A percentile compares a stretch with the other conserved stretches of the same genome.
Conservation (phyloP, 2,113 vertebrate species). For the Desmodus rotundus region DNA sequence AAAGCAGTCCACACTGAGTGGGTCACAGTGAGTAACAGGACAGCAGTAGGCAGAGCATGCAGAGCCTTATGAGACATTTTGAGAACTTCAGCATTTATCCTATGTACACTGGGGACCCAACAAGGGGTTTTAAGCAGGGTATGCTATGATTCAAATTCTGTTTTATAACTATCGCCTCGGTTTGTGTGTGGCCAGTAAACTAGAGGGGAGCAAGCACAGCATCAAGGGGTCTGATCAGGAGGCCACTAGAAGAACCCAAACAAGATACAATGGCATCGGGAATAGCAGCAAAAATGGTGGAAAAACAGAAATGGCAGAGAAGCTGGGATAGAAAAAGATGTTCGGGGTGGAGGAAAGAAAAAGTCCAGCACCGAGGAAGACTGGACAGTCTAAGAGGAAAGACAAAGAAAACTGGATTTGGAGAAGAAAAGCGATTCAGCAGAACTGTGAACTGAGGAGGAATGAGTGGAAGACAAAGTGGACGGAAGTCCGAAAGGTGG, state of each 20-base stretch:
- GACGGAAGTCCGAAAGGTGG: background rate
- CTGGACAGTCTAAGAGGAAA: background rate
- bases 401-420: background rate
- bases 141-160: background rate
- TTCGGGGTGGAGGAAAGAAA: background rate
- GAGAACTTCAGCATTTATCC: background rate
- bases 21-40: background rate
- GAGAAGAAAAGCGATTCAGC: background rate
- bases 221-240: background rate
- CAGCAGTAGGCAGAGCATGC: background rate
- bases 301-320: background rate
- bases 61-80: background rate
- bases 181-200: background rate
- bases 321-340: background rate
- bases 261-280: background rate
- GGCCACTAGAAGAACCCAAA: background rate
- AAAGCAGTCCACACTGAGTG: background rate
- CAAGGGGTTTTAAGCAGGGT: background rate
- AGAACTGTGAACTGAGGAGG: background rate
- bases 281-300: background rate
- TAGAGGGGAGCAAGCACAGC: background rate
- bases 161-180: background rate
- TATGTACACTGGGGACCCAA: background rate
- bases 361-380: background rate
- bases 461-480: background rate